Base-by-base conservation (phyloP, 2,888 invertebrate species). In the Leptinotarsa haldemani region DNA sequence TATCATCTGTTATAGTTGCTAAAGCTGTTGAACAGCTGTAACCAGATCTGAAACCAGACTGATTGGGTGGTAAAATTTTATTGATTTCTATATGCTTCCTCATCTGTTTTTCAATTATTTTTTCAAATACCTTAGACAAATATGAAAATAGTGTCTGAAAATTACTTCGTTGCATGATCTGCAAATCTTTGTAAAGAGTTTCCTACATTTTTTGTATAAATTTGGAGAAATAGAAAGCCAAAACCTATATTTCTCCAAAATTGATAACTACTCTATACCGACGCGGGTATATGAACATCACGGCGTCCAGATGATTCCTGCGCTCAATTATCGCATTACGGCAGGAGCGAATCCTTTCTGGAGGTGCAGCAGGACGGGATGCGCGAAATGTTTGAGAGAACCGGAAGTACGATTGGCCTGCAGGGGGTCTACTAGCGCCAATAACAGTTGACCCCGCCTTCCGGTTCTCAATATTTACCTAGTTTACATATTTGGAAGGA, bases 351-450 rank as follows among this genome's bases (percentile, higher is more conserved):
- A 74, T 74, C 74, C 74, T 70, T 74, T 70, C 68, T 46, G 71
- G 73, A 58, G 69, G 63, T 73, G 75, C 74, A 74, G 72, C 77
- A 76, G 80, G 78, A 80, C 72, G 61, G 30, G 61, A 61, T 79
- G 79, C 83, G 84, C 84, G 83, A 80, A 80, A 80, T 81, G 80
- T 78, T 80, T 75, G 78, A 77, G 79, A 72, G 75, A 70, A 85
- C 87, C 87, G 87, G 87, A 87, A 87, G 87, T 87, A 84, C 86
- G 85, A 87, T 87, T 87, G 87, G 87, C 83, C 86, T 84, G 85
- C 87, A 83, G 87, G 87, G 86, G 87, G 87, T 86, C 87, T 80
- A 80, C 78, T 81, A 81, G 83, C 85, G 83, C 87, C 87, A 87
- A 87, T 87, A 85, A 85, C 84, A 82, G 82, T 82, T 81, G 83